Evolutionary conservation across 2,888 invertebrate species (phyloP).

Genomic region (Cheilosia soror): DNA sequence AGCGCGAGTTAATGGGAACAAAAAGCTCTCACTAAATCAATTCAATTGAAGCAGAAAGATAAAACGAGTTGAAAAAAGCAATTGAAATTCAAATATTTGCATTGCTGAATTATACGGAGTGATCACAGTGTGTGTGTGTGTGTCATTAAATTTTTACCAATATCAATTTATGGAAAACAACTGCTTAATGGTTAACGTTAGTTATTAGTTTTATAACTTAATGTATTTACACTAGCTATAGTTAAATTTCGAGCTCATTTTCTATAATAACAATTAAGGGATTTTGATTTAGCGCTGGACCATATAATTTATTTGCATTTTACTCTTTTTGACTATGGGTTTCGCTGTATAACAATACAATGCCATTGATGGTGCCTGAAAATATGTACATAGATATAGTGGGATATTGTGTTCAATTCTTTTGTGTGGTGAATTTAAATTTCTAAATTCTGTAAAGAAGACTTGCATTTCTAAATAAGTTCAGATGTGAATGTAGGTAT

Average conservation of each 20-base stretch:
- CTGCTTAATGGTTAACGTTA: slow-evolving; percentile 64
- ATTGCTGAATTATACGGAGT: slow-evolving; percentile 40
- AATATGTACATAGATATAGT: too few relatives aligned
- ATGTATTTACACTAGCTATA: slow-evolving; percentile 52
- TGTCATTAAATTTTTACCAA: slow-evolving; percentile 54
- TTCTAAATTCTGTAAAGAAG: too few relatives aligned
- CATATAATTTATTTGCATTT: slow-evolving; percentile 39
- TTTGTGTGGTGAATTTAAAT: too few relatives aligned
- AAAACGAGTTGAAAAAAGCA: slow-evolving; percentile 38
- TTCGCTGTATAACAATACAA: too few relatives aligned
- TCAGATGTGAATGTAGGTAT: too few relatives aligned
- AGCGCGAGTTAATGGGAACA: slow-evolving; percentile 23
- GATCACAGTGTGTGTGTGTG: slow-evolving; percentile 42
- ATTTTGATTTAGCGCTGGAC: slow-evolving; percentile 29
- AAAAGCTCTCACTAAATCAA: slow-evolving; percentile 53
- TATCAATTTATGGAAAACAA: slow-evolving; percentile 50
- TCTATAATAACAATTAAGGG: slow-evolving; percentile 23
- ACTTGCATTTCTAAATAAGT: too few relatives aligned
- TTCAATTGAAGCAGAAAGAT: slow-evolving; percentile 44
- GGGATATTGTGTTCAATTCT: too few relatives aligned
- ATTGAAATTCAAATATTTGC: slow-evolving; percentile 66
- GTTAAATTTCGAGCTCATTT: slow-evolving; percentile 36
- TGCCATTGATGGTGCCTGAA: too few relatives aligned
- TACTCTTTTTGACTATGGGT: neutral
- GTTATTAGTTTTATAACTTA: slow-evolving; percentile 69